Conservation (phyloP, 2,888 invertebrate genomes). For the Perithous albicinctus region DNA sequence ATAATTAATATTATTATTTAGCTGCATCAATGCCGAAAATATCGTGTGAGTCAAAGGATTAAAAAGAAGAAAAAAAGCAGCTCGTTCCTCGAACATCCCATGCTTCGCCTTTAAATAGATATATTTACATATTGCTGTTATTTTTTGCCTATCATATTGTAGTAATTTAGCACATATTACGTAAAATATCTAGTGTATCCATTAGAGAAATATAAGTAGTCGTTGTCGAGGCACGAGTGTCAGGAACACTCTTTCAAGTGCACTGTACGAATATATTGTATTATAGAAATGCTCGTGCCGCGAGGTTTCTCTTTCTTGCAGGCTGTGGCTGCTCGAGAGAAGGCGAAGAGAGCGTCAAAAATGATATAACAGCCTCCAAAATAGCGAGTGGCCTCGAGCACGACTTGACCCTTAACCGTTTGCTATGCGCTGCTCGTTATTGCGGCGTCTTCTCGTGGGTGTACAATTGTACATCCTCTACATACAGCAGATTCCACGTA, state of each 20-base stretch:
- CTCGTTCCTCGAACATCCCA: neutral
- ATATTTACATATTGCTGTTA: neutral
- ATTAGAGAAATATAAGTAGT: slow-evolving; percentile 3
- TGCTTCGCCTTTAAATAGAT: neutral
- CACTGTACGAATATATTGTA: neutral
- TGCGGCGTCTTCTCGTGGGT: slow-evolving; percentile 40
- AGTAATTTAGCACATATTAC: neutral
- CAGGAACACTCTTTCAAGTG: neutral
- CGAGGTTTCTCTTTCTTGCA: slow-evolving; percentile 34
- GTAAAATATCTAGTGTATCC: neutral
- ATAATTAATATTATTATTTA: neutral
- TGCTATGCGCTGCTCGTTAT: slow-evolving; percentile 65
- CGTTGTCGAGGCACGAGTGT: neutral
- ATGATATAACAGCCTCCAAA: slow-evolving; percentile 43
- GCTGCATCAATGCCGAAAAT: neutral
- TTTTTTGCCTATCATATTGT: neutral
- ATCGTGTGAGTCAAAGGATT: neutral
- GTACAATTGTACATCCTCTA: slow-evolving; percentile 28
- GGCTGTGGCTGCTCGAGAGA: slow-evolving; percentile 23
- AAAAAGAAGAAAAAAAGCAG: slow-evolving; percentile 29
- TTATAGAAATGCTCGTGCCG: neutral
- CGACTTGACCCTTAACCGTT: slow-evolving; percentile 64
- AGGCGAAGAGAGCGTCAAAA: slow-evolving; percentile 29
- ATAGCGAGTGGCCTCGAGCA: slow-evolving; percentile 49
- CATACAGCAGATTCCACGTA: neutral